phyloP scores from a whole-genome alignment of 2,113 vertebrate species.

The Tympanuchus pallidicinctus region DNA sequence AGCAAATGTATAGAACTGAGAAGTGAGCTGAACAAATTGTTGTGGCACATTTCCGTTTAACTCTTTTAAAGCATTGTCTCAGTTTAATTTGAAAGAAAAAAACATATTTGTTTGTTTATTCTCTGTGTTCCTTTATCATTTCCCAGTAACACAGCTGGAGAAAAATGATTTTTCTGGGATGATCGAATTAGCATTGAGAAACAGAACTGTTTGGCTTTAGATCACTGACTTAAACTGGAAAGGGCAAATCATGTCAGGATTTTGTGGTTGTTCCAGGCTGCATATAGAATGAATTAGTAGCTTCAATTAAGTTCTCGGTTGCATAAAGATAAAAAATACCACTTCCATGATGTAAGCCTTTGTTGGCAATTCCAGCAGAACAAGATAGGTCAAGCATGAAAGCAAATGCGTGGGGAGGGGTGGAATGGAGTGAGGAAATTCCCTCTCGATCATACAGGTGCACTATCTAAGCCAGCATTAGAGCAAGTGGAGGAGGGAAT shows the following conservation, averaged over 20 bases:
- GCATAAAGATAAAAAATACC: constrained; percentile 24
- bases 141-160: neutral
- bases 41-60: neutral
- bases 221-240: neutral
- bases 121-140: neutral
- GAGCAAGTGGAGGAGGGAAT: neutral
- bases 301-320: neutral
- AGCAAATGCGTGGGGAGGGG: neutral
- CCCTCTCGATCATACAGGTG: constrained; percentile 15
- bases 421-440: neutral
- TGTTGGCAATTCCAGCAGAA: neutral
- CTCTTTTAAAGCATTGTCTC: neutral
- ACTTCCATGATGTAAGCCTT: neutral
- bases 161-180: neutral
- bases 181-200: constrained; percentile 13
- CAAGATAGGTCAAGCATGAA: constrained; percentile 15
- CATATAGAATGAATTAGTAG: constrained; percentile 34
- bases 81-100: neutral
- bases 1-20: neutral
- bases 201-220: constrained; percentile 13
- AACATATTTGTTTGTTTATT: neutral
- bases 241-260: neutral
- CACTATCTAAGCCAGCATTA: neutral
- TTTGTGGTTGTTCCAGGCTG: neutral
- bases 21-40: neutral